These are phyloP conservation scores for Lepidurus packardi DNA, from an alignment of 1,140 invertebrate genomes.

Conservation along the genomic window DNA sequence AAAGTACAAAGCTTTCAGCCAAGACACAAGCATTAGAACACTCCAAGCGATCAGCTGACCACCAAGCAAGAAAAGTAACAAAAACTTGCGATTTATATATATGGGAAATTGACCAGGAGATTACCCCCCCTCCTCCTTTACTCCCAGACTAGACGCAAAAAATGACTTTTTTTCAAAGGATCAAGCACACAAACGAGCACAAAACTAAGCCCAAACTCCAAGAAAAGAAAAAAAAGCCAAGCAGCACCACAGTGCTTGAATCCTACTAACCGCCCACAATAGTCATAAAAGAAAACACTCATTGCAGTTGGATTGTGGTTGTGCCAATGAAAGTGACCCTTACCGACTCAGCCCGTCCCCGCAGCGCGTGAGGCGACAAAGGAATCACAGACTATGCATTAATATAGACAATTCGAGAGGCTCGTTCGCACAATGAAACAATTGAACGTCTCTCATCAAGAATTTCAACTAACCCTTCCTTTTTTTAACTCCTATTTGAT, in stretches of 20 bases:
- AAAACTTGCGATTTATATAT: not conserved
- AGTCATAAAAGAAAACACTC: not conserved
- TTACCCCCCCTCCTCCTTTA: not conserved
- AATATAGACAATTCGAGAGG: constrained; percentile 9
- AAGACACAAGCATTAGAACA: constrained; percentile 21
- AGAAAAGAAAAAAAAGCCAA: too few species aligned
- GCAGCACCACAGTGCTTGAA: too few species aligned
- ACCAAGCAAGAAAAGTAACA: constrained; percentile 1
- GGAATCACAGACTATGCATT: constrained; percentile 21
- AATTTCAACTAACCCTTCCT: not conserved
- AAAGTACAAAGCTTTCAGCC: not conserved
- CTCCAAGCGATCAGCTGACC: not conserved
- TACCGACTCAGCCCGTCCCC: constrained; percentile 16
- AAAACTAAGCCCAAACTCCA: not conserved
- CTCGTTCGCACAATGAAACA: not conserved
- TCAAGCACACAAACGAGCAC: not conserved
- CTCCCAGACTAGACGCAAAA: not conserved
- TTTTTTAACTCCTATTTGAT: too few species aligned
- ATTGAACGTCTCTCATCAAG: not conserved
- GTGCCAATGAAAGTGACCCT: constrained; percentile 9
- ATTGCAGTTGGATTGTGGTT: not conserved
- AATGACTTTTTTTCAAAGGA: not conserved
- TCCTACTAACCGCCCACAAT: too few species aligned
- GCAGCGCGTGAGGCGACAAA: constrained; percentile 12
- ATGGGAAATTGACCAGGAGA: not conserved